phyloP scores from a whole-genome alignment of 2,113 vertebrate species.

The Eleginops maclovinus region DNA sequence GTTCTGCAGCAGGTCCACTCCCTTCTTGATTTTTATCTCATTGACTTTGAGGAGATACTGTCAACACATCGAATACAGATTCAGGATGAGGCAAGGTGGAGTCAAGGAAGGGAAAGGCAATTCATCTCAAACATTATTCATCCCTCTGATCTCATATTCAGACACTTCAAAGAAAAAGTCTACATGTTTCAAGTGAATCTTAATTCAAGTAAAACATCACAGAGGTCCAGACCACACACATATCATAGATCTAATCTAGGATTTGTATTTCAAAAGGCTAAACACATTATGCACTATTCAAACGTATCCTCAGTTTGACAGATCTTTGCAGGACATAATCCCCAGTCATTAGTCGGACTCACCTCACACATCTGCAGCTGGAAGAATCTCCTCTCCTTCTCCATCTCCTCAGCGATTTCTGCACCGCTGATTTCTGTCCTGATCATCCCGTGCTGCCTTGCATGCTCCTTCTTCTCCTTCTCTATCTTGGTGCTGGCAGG shows the following conservation, averaged over 20 bases:
- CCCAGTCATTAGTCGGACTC: not conserved
- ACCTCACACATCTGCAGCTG: slow-evolving; percentile 99
- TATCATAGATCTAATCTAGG: slow-evolving; percentile 48
- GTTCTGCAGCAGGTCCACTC: slow-evolving; percentile 98
- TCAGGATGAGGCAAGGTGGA: slow-evolving; percentile 32
- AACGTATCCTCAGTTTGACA: not conserved
- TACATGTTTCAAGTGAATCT: slow-evolving; percentile 20
- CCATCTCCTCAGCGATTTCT: slow-evolving; percentile 98
- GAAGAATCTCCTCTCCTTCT: slow-evolving; percentile 97
- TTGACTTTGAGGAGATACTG: slow-evolving; percentile 95
- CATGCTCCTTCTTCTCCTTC: slow-evolving; percentile 99
- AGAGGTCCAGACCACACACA: not conserved
- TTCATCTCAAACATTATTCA: slow-evolving; percentile 28
- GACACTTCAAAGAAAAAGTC: slow-evolving; percentile 42
- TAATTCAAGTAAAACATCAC: slow-evolving; percentile 30
- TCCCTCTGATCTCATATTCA: slow-evolving; percentile 31
- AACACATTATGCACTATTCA: not conserved
- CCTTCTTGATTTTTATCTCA: slow-evolving; percentile 99
- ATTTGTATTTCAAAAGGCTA: not conserved
- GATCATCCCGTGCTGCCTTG: slow-evolving; percentile 97
- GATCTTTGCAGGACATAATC: not conserved
- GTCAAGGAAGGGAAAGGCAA: slow-evolving; percentile 5
- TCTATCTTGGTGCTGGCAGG: slow-evolving; percentile 94
- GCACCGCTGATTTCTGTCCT: slow-evolving; percentile 98
- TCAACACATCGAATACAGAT: slow-evolving; percentile 50